phyloP scores from a whole-genome alignment of 2,113 vertebrate genomes.

The Zapornia atra region DNA sequence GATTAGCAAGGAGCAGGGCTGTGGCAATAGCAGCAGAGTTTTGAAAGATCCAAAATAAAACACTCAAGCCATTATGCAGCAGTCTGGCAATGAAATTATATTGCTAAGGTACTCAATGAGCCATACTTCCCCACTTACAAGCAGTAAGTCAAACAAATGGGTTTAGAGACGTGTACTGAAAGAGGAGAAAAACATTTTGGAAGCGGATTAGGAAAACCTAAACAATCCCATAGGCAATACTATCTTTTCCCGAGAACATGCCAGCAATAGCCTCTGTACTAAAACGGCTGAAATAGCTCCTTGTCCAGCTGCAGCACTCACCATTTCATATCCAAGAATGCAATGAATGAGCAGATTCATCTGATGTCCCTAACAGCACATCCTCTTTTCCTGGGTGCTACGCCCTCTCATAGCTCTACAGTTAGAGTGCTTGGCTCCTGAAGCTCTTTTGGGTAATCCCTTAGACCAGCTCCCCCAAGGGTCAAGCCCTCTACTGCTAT shows the following conservation, averaged over 20 bases:
- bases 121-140: background rate
- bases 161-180: background rate
- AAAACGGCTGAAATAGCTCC: background rate
- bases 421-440: background rate
- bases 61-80: background rate
- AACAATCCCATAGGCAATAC: conserved; percentile 1
- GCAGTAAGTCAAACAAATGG: background rate
- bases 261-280: background rate
- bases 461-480: background rate
- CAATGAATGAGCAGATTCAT: background rate
- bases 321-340: background rate
- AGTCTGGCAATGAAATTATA: background rate
- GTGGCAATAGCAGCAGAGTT: background rate
- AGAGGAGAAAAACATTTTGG: conserved; percentile 19
- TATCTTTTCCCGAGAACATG: background rate
- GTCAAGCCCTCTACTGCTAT: background rate
- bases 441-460: background rate
- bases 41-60: conserved; percentile 21
- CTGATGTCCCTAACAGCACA: background rate
- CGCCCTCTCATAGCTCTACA: background rate
- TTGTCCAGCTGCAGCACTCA: background rate
- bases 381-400: background rate
- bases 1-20: background rate
- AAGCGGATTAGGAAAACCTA: conserved; percentile 19
- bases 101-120: background rate